Evolutionary conservation across 2,888 invertebrate species (phyloP).

Genomic region (Cheilosia impressa): DNA sequence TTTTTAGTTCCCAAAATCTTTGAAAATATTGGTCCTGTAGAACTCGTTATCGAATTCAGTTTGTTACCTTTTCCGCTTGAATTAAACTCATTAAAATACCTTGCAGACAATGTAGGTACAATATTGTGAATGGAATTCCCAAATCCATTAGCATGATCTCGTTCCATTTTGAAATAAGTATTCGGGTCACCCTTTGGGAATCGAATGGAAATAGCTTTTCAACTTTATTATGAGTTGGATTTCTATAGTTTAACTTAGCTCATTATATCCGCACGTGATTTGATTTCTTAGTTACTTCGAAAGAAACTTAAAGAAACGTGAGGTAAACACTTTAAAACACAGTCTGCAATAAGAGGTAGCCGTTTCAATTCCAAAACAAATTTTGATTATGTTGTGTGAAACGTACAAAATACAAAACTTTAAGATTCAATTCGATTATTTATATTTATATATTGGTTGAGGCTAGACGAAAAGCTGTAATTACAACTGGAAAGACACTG

Average conservation of each 20-base stretch:
- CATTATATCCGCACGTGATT: constrained; percentile 37
- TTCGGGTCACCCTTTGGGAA: constrained; percentile 29
- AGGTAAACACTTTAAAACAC: no score
- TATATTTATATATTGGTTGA: no score
- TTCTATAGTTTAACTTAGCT: constrained; percentile 22
- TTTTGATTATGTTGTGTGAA: no score
- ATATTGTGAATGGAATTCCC: constrained; percentile 20
- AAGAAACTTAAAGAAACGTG: no score
- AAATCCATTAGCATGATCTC: constrained; percentile 28
- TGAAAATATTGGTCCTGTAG: no score
- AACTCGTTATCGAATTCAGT: not conserved
- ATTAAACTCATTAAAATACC: constrained; percentile 31
- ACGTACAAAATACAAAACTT: no score
- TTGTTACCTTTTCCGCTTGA: constrained; percentile 29
- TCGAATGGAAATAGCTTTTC: constrained; percentile 14
- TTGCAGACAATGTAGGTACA: constrained; percentile 8
- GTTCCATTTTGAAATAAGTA: constrained; percentile 14
- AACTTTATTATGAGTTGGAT: constrained; percentile 34
- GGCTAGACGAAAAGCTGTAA: no score
- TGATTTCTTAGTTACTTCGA: constrained; percentile 10
- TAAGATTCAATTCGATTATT: no score
- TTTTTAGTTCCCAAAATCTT: no score
- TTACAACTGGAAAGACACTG: no score
- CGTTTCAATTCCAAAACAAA: no score
- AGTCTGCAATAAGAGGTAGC: no score